Evolutionary conservation across 2,113 vertebrate genomes (phyloP), one percentile per base, ranked within the genome.

Genomic region (Nothobranchius furzeri): DNA sequence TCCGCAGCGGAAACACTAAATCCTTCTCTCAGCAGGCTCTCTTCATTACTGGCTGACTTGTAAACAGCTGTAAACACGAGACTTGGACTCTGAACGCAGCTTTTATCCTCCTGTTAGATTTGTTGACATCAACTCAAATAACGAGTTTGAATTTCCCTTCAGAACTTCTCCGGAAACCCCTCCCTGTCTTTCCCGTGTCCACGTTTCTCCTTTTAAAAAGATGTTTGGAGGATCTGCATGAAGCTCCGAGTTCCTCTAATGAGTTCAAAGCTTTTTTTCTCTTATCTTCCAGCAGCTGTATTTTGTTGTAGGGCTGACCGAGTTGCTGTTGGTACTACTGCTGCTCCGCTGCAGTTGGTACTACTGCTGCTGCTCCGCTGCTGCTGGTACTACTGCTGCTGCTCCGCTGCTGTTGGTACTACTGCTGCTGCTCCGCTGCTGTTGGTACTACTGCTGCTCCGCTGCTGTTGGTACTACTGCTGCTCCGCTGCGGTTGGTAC

Each of bases 191-290:
- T 12, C 45, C 60, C 51, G 37, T 67, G 12, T 25, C 25, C 20
- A 30, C 12, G 3, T 48, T 46, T 20, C 20, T 20, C 20, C 20
- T 20, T 20, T 20, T 20, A 20, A 20, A 20, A 20, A 20, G 20
- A 45, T 64, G 12, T 35, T 40, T 12, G 71, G 7, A 5, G 55
- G 36, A 65, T 40, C 55, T 25, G 3, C 17, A 14, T 11, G 35
- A 35, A 60, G 30, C 66, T 15, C 25, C 25, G 5, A 47, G 14
- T 49, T 54, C 14, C 53, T 70, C 63, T 75, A 72, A 78, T 79
- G 66, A 70, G 54, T 57, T 79, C 14, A 15, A 42, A 58, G 51
- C 14, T 35, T 70, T 46, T 55, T 20, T 20, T 20, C 20, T 20
- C 20, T 17, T 70, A 59, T 70, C 4, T 30, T 30, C 30, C 14